phyloP scores from a whole-genome alignment of 2,797 vertebrate genomes.

The Melanotaenia nigrans region DNA sequence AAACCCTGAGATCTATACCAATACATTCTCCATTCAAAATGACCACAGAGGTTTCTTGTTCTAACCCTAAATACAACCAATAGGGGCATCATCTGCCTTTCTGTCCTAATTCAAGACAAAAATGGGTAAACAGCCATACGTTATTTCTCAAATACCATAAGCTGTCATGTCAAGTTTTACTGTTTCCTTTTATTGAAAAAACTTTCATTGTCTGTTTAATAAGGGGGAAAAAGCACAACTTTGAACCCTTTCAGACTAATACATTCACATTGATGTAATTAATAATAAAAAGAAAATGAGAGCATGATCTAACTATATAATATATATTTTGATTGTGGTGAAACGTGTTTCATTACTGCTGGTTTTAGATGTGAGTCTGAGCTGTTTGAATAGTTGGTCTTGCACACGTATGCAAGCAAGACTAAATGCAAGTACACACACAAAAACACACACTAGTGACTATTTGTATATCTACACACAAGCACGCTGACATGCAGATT shows the following conservation, averaged over 20 bases:
- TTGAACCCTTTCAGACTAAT: not conserved
- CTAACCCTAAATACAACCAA: not conserved
- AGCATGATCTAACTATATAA: not conserved
- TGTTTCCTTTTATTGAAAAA: not conserved
- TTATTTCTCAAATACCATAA: not conserved
- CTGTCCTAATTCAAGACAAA: not conserved
- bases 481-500: conserved; percentile 50
- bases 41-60: not conserved
- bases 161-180: not conserved
- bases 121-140: not conserved
- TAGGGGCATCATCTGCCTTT: not conserved
- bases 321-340: not conserved
- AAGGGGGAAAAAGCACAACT: not conserved
- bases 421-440: conserved; percentile 20
- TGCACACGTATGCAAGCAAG: conserved; percentile 5
- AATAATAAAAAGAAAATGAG: not conserved
- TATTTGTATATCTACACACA: conserved; percentile 36
- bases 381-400: conserved; percentile 76
- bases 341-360: conserved; percentile 18
- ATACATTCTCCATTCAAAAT: not conserved
- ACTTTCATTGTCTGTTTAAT: not conserved
- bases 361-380: conserved; percentile 47
- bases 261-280: not conserved
- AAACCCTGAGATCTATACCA: too few species aligned
- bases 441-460: conserved; percentile 2